Evolutionary conservation across 1,140 invertebrate species (phyloP).

Genomic region (Listronotus bonariensis): DNA sequence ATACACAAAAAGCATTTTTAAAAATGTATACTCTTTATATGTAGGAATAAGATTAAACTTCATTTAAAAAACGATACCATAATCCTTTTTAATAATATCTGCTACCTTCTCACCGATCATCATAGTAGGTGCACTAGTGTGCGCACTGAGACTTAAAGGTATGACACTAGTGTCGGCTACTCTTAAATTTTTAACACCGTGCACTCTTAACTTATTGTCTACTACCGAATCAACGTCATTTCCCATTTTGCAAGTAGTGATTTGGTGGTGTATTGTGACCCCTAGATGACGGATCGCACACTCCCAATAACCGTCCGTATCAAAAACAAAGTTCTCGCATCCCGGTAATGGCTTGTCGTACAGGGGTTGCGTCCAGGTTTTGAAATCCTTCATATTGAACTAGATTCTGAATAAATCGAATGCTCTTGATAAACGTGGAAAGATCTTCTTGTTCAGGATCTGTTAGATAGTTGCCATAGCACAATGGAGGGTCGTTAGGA

Average conservation of each 20-base stretch:
- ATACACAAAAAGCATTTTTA: no score
- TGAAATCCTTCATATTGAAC: slow-evolving; percentile 41
- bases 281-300: slow-evolving; percentile 73
- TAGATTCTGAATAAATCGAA: slow-evolving; percentile 50
- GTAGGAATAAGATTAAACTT: no score
- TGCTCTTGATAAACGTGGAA: slow-evolving; percentile 51
- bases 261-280: slow-evolving; percentile 71
- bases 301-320: slow-evolving; percentile 69
- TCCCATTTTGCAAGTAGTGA: slow-evolving; percentile 79
- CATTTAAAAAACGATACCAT: slow-evolving; percentile 1
- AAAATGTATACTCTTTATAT: no score
- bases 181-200: slow-evolving; percentile 70
- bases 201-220: slow-evolving; percentile 69
- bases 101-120: slow-evolving; percentile 65
- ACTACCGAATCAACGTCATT: slow-evolving; percentile 73
- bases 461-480: slow-evolving; percentile 69
- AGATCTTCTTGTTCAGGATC: slow-evolving; percentile 57
- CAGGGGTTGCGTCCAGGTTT: slow-evolving; percentile 54
- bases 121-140: slow-evolving; percentile 58
- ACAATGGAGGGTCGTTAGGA: slow-evolving; percentile 66
- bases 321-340: slow-evolving; percentile 55
- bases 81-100: slow-evolving; percentile 59
- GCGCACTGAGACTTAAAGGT: slow-evolving; percentile 66
- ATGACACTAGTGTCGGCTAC: slow-evolving; percentile 80
- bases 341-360: slow-evolving; percentile 56